These are phyloP conservation scores for Embiotoca jacksoni DNA, from an alignment of 2,113 vertebrate genomes.

Conservation along the genomic window DNA sequence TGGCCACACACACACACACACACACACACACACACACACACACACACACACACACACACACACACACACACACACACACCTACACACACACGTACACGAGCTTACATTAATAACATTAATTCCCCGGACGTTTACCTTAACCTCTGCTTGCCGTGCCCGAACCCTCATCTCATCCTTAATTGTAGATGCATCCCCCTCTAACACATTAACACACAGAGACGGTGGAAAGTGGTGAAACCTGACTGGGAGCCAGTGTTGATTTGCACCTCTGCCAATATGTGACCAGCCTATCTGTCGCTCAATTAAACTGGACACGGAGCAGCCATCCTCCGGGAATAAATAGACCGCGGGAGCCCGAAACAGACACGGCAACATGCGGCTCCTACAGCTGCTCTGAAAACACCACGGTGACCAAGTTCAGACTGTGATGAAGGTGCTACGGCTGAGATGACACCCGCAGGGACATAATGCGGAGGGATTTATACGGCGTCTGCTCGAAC, in stretches of 20 bases:
- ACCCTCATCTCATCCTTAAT: slow-evolving; percentile 33
- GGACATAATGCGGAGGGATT: neutral
- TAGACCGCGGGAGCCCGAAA: slow-evolving; percentile 41
- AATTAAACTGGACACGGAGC: slow-evolving; percentile 34
- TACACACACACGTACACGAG: too few species aligned
- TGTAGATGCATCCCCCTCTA: slow-evolving; percentile 40
- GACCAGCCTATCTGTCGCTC: slow-evolving; percentile 9
- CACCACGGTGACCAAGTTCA: neutral
- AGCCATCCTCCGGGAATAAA: slow-evolving; percentile 53
- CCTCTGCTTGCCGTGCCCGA: slow-evolving; percentile 9
- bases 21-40: neutral
- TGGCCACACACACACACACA: slow-evolving; percentile 16
- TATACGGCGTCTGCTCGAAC: neutral
- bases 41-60: neutral
- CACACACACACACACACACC: neutral
- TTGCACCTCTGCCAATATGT: slow-evolving; percentile 50
- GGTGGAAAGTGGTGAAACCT: slow-evolving; percentile 53
- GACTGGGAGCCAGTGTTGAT: slow-evolving; percentile 53
- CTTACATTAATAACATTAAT: slow-evolving; percentile 12
- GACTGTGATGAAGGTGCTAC: neutral
- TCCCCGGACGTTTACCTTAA: slow-evolving; percentile 21
- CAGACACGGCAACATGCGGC: slow-evolving; percentile 37
- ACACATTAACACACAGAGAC: slow-evolving; percentile 60
- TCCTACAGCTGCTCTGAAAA: slow-evolving; percentile 23
- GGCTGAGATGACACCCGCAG: neutral